Base-by-base conservation (phyloP, 2,888 invertebrate species). In the Pherbina coryleti region DNA sequence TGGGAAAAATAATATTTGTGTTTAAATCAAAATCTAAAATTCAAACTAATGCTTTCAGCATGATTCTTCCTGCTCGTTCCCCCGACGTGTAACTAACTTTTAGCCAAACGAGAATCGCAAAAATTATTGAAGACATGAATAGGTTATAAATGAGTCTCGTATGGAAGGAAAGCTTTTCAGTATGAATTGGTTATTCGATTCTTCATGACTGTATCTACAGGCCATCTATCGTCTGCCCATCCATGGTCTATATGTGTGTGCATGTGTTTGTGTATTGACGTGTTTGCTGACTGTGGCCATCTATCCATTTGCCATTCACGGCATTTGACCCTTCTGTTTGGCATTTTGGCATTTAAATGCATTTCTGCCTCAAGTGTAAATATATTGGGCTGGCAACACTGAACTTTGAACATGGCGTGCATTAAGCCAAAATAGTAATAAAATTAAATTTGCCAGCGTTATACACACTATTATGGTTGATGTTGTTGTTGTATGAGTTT, bases 1-100 rank as follows among this genome's bases (percentile, higher is more conserved):
- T 5, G 17, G 9, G n/a, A 53, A 53, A 71, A 55, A 57, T 71
- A 34, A 22, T 71, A 71, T 71, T 71, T 71, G 71, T 31, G 71
- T 53, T 71, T 34, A 53, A 53, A 71, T 71, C 71, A 71, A 71
- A 71, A 57, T 71, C 71, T 55, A 71, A 71, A 70, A 57, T 57
- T 71, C n/a, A 19, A 71, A 71, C 57, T 34, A 57, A 31, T n/a
- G n/a, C 51, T 55, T 55, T 55, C 55, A 55, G 55, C 19, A 5
- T 9, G 3, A 9, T 8, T 55, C 19, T 8, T n/a, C 3, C 1
- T 19, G 2, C 55, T 55, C 7, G 51, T 8, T n/a, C 7, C 55
- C 1, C 19, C 19, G 17, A 7, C 53, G 53, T 8, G 19, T 1
- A n/a, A n/a, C 53, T 3, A n/a, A 64, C n/a, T 31, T 28, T 8